Evolutionary conservation across 2,113 vertebrate species (phyloP), one percentile per base, ranked within the genome.

Genomic region (Lampris megalopsis): DNA sequence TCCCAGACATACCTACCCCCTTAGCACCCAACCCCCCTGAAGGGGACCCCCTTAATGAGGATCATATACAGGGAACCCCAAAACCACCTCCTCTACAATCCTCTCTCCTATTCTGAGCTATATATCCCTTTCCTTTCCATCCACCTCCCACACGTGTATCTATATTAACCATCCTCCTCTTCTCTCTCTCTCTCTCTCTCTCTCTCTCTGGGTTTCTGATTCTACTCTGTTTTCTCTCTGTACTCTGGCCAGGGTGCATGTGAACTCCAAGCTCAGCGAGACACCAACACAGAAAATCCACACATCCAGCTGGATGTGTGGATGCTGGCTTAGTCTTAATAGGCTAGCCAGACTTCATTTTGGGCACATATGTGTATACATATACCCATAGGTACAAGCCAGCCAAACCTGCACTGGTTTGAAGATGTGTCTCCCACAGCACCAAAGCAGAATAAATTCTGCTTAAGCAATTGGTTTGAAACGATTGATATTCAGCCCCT

Each of bases 191-290:
- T 13, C 63, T 66, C 63, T 9, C 43, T 7, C 2, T 49, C 35
- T 10, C 43, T 40, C 37, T 50, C 67, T 6, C 11, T 68, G 72
- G 72, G 60, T 80, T 74, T 73, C 76, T 52, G 64, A 75, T 84
- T 70, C 52, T 13, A 13, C 61, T 58, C 58, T 66, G 2, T 73
- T 77, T 73, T 60, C 57, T 76, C 63, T 75, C 65, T 75, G 48
- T 48, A 73, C 70, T 77, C 54, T 42, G 91, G 82, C 91, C 85
- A 89, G 77, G 81, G 82, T 93, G 89, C 24, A 24, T 85, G 87
- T 88, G 83, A 10, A 8, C 13, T 8, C 43, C 45, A 36, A 75
- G 81, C 74, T 80, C 75, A 75, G 57, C 80, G 50, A 56, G 47
- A 9, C 11, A 47, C 70, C n/a, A 36, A 53, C 70, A 70, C 73